Conservation (phyloP, 2,797 vertebrate genomes). For the Chloroceryle amazona region DNA sequence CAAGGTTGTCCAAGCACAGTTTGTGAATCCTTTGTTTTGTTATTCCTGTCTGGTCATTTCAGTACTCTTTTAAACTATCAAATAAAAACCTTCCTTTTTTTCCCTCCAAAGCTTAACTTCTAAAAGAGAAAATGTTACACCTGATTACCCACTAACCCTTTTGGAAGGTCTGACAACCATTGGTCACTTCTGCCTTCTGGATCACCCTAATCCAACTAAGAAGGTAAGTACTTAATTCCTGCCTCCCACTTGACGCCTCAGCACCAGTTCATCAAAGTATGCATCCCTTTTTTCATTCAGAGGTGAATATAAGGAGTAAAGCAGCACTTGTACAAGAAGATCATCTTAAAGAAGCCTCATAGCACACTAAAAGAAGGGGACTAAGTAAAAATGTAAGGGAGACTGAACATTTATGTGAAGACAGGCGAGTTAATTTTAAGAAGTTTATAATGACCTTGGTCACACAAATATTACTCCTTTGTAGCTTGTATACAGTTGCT, state of each 20-base stretch:
- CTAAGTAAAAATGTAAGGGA: background rate
- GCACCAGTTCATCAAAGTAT: background rate
- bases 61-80: background rate
- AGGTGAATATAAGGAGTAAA: background rate
- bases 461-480: background rate
- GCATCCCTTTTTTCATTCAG: background rate
- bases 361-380: background rate
- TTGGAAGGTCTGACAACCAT: constrained; percentile 95
- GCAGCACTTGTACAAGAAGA: background rate
- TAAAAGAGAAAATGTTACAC: constrained; percentile 93
- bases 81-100: background rate
- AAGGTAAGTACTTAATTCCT: constrained; percentile 80
- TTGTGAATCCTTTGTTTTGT: background rate
- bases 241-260: accelerated
- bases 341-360: background rate
- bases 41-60: background rate
- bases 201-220: constrained; percentile 84
- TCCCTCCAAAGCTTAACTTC: constrained; percentile 78
- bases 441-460: background rate
- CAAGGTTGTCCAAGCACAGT: background rate
- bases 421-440: background rate
- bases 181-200: constrained; percentile 94
- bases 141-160: constrained; percentile 95
- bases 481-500: background rate
- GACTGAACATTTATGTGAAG: background rate